Evolutionary conservation across 1,140 invertebrate species (phyloP), one percentile per base, ranked within the genome.

Genomic region (Drosophila prosaltans): DNA sequence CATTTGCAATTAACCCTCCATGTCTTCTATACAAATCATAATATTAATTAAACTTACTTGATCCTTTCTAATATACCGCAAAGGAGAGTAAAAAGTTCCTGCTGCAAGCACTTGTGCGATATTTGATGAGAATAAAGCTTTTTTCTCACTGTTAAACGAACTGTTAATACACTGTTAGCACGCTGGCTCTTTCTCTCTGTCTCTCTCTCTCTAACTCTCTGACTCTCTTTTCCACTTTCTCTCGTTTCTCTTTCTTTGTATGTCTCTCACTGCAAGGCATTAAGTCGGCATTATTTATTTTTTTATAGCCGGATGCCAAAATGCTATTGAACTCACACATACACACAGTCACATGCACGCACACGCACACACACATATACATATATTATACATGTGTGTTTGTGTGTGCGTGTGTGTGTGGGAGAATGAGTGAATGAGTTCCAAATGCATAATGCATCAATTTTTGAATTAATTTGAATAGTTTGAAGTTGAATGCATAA

Each of bases 241-340:
- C 45, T 32, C 60, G 48, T 40, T 59, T 24, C 64, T 43, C 54
- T 58, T 45, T 60, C 26, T 9, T 21, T 39, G 55, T 36, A 41
- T 21, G 54, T 30, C 67, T 65, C 39, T 69, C 64, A 51, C 48
- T 77, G 71, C 58, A 74, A 80, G 84, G 83, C 80, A 72, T 67
- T 63, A 67, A 51, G 78, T 64, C 78, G 79, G 79, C 70, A 80
- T 86, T 88, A 88, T 80, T 88, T 86, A 71, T 86, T 86, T 88
- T 36, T 88, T 88, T 89, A 80, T 83, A 74, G 75, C 78, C 79
- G 65, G 45, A 51, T 51, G 73, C 51, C 81, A 89, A 82, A 88
- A 88, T 89, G 83, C 77, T 88, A 88, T 88, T 88, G 83, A 88
- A 88, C 83, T 88, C 83, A 51, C 69, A 73, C 69, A 66, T 69